phyloP scores from a whole-genome alignment of 2,113 vertebrate species.

The Gavia stellata region DNA sequence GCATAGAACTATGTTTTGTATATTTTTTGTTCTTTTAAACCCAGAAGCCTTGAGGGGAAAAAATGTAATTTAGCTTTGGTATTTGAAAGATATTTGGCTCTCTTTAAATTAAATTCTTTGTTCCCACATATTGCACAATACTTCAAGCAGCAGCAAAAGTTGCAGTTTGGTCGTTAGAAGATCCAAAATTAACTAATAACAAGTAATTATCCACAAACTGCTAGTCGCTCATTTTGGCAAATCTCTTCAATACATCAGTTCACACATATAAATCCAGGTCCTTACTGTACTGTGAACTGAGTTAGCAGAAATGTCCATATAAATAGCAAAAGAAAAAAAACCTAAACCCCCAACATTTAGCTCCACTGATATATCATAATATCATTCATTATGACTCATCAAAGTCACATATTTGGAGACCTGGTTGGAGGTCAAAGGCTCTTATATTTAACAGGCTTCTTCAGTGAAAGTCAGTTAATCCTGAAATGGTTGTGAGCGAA shows the following conservation, averaged over 20 bases:
- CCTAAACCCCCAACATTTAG: background rate
- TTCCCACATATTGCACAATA: background rate
- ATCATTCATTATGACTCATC: background rate
- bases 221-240: background rate
- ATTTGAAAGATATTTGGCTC: background rate
- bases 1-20: background rate
- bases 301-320: background rate
- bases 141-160: background rate
- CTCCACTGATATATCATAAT: background rate
- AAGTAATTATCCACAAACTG: background rate
- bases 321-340: background rate
- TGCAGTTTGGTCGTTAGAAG: background rate
- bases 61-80: background rate
- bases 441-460: background rate
- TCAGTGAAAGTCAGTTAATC: background rate
- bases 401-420: background rate
- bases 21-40: slow-evolving; percentile 4
- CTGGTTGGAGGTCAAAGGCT: background rate
- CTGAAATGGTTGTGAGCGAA: background rate
- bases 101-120: slow-evolving; percentile 13
- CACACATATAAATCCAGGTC: background rate
- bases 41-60: background rate
- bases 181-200: background rate
- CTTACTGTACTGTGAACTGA: background rate
- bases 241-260: background rate